phyloP scores from a whole-genome alignment of 2,113 vertebrate genomes.

The Chroicocephalus ridibundus region DNA sequence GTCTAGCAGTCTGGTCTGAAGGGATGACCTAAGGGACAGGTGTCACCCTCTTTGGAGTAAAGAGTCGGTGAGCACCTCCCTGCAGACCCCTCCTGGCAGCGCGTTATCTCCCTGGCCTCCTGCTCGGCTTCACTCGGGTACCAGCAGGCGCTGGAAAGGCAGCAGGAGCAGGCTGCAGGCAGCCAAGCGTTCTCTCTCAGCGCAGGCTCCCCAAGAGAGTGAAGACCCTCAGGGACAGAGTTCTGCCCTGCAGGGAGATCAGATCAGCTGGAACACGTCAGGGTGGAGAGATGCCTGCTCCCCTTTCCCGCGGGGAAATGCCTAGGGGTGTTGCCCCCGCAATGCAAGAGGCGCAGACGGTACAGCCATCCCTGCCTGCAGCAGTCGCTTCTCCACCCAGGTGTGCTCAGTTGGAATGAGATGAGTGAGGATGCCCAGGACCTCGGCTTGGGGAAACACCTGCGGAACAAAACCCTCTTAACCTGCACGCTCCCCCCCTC shows the following conservation, averaged over 20 bases:
- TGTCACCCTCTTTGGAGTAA: rapidly evolving
- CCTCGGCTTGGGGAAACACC: background rate
- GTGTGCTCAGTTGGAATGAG: background rate
- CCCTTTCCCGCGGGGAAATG: background rate
- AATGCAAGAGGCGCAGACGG: rapidly evolving
- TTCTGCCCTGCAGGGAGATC: background rate
- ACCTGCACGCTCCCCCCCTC: background rate
- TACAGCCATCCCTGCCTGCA: background rate
- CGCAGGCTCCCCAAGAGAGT: rapidly evolving
- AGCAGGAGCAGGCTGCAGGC: background rate
- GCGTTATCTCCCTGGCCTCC: no score
- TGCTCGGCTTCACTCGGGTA: rapidly evolving
- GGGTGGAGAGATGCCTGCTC: background rate
- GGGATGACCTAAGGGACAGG: rapidly evolving
- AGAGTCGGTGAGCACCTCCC: background rate
- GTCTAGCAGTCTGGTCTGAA: background rate
- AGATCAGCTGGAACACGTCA: rapidly evolving
- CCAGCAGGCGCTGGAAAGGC: background rate
- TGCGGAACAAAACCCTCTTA: background rate
- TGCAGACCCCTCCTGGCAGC: rapidly evolving
- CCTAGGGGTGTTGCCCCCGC: background rate
- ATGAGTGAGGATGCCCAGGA: background rate
- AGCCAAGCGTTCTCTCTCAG: background rate
- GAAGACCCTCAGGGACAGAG: background rate
- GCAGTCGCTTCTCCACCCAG: background rate